Conservation (phyloP, 2,888 invertebrate genomes). For the Acleris cristana region DNA sequence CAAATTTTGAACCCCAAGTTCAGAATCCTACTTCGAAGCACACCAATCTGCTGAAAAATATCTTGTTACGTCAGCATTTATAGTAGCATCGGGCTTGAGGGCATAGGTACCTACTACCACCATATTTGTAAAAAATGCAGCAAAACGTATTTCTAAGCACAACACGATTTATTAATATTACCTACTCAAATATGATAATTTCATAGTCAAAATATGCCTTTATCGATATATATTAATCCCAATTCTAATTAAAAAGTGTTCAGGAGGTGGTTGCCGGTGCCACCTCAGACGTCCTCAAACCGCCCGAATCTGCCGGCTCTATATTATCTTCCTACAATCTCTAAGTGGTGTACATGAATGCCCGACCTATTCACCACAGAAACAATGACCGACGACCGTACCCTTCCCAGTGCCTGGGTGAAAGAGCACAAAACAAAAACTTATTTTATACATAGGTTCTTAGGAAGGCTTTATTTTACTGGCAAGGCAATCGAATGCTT, state of each 20-base stretch:
- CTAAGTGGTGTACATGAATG: constrained; percentile 71
- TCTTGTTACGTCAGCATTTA: no score
- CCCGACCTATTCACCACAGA: constrained; percentile 75
- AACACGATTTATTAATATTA: no score
- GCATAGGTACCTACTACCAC: no score
- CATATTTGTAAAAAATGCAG: no score
- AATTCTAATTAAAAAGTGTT: constrained; percentile 40
- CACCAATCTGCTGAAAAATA: no score
- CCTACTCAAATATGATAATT: no score
- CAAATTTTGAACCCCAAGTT: no score
- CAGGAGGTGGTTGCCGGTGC: constrained; percentile 74
- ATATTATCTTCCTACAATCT: constrained; percentile 78
- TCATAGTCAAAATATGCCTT: no score
- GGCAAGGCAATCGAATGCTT: constrained; percentile 82
- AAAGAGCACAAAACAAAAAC: constrained; percentile 72
- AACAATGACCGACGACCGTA: constrained; percentile 79
- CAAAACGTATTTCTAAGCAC: no score
- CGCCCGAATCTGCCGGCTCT: constrained; percentile 70
- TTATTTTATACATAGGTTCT: constrained; percentile 71
- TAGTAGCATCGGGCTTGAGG: no score
- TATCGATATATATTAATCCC: neutral
- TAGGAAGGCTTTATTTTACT: constrained; percentile 80
- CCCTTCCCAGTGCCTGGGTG: constrained; percentile 73
- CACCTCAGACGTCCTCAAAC: constrained; percentile 64
- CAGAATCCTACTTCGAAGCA: no score